Percentiles rank a stretch among this genome's conserved stretches.
Evolutionary conservation across 1,140 invertebrate species (phyloP).

Genomic region (Belonocnema kinseyi): DNA sequence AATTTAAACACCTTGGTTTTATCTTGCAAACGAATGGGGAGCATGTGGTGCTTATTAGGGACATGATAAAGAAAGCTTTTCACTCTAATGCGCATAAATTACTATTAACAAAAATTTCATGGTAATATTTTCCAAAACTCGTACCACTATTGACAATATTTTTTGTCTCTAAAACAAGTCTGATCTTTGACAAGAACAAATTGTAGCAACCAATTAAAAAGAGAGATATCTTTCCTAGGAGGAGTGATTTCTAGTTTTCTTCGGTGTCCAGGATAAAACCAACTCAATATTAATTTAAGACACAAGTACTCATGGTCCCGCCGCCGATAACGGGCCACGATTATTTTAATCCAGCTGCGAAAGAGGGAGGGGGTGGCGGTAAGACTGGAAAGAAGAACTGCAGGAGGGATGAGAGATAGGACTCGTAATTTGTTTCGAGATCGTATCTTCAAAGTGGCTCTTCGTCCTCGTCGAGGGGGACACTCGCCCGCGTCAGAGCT

Average conservation of each 20-base stretch:
- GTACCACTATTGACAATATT: too few species aligned
- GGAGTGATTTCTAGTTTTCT: slow-evolving; percentile 17
- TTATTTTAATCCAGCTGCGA: slow-evolving; percentile 54
- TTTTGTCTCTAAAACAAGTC: too few species aligned
- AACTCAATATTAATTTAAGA: slow-evolving; percentile 25
- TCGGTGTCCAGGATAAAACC: slow-evolving; percentile 7
- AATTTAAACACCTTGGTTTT: too few species aligned
- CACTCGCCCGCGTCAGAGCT: slow-evolving; percentile 38
- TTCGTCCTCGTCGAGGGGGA: slow-evolving; percentile 56
- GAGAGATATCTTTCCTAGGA: slow-evolving; percentile 21
- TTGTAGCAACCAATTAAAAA: background rate
- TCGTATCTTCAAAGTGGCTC: slow-evolving; percentile 72
- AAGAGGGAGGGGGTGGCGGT: slow-evolving; percentile 43
- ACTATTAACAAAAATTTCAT: too few species aligned
- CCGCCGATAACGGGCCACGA: slow-evolving; percentile 41
- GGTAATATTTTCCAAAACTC: too few species aligned
- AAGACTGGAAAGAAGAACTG: slow-evolving; percentile 35
- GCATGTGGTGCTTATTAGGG: too few species aligned
- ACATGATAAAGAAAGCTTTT: too few species aligned
- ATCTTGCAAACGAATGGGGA: too few species aligned
- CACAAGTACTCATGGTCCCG: slow-evolving; percentile 15
- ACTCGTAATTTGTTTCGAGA: slow-evolving; percentile 74
- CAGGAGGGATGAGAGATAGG: slow-evolving; percentile 46
- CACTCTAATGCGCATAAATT: too few species aligned
- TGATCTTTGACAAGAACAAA: background rate